Evolutionary conservation across 64 coral and sea anemone genomes (phyloP).

Genomic region (Cladopsammia gracilis): DNA sequence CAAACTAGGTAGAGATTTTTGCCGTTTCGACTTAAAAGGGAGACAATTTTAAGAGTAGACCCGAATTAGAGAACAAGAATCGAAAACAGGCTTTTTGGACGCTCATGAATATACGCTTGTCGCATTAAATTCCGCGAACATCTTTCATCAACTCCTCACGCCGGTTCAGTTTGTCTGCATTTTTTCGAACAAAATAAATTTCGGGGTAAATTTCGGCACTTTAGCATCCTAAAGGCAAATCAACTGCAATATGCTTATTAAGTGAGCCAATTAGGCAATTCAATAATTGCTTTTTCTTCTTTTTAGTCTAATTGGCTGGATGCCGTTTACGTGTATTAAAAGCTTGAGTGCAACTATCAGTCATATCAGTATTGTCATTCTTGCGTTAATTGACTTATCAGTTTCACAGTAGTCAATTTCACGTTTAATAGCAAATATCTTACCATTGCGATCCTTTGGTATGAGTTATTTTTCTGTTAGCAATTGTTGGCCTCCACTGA

Average conservation of each 20-base stretch:
- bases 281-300: background rate
- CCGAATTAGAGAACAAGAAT: no score
- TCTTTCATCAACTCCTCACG: no score
- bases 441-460: conserved; percentile 14
- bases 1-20: no score
- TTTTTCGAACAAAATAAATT: background rate
- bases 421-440: background rate
- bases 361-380: no score
- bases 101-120: no score
- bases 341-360: background rate
- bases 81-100: no score
- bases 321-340: background rate
- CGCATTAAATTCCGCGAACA: no score
- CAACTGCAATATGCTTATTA: background rate
- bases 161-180: background rate
- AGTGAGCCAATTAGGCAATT: background rate
- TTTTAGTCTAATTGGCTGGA: background rate
- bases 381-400: no score
- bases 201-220: background rate
- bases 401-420: background rate
- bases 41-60: no score
- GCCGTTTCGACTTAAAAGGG: no score
- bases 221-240: background rate
- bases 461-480: conserved; percentile 32
- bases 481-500: conserved; percentile 26